These are phyloP conservation scores for Eumacrocentrus americanus DNA, from an alignment of 2,888 invertebrate species.

Conservation along the genomic window DNA sequence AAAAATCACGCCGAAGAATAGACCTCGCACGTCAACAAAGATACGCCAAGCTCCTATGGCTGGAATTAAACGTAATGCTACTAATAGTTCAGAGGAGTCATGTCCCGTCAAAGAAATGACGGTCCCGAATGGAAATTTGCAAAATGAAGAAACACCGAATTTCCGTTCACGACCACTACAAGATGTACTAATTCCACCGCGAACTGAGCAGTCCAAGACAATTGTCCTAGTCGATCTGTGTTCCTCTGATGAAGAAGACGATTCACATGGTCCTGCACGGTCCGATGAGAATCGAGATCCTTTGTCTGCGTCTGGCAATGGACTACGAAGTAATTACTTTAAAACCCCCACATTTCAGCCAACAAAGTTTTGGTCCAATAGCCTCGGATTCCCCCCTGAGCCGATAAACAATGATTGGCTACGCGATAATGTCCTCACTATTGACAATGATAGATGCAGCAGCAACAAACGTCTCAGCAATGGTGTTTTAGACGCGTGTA, in stretches of 20 bases:
- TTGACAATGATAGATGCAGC: constrained; percentile 36
- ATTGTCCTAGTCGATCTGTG: constrained; percentile 68
- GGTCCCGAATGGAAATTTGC: not conserved
- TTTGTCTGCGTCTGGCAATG: constrained; percentile 17
- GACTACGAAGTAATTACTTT: constrained; percentile 32
- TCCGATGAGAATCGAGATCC: constrained; percentile 52
- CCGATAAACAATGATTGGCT: constrained; percentile 43
- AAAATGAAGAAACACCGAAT: constrained; percentile 1
- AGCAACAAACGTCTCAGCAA: constrained; percentile 31
- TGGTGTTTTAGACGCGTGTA: constrained; percentile 34
- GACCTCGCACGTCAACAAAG: constrained; percentile 35
- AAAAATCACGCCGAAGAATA: constrained; percentile 35
- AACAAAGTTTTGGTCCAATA: constrained; percentile 40
- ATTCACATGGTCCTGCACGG: constrained; percentile 41
- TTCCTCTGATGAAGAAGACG: constrained; percentile 70
- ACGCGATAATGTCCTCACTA: constrained; percentile 34
- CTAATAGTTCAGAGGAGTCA: not conserved
- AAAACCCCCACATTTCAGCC: constrained; percentile 35
- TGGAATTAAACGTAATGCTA: not conserved
- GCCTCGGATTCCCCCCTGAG: constrained; percentile 43
- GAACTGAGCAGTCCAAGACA: constrained; percentile 26
- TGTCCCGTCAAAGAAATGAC: not conserved
- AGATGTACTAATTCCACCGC: constrained; percentile 4
- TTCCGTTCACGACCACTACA: constrained; percentile 20
- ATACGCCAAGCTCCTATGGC: not conserved